Conservation (phyloP, 2,113 vertebrate species). For the Bufo bufo region DNA sequence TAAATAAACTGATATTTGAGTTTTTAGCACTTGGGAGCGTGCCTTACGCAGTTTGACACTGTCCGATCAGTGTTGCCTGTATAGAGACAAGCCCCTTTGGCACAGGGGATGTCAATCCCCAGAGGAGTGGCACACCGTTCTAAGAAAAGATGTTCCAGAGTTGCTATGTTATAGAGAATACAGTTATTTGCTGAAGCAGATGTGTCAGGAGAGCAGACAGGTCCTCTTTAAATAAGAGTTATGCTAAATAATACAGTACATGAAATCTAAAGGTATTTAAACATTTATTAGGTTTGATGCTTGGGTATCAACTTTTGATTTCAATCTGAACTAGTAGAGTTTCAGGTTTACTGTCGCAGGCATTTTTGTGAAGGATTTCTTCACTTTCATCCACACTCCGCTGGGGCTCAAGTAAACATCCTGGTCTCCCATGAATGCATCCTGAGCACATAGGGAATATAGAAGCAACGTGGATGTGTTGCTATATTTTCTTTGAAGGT, state of each 20-base stretch:
- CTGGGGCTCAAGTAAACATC: not conserved
- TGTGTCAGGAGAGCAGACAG: too few relatives aligned
- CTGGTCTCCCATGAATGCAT: conserved; percentile 4
- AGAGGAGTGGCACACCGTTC: too few relatives aligned
- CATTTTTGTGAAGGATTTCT: conserved; percentile 15
- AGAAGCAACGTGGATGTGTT: conserved; percentile 6
- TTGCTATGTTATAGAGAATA: too few relatives aligned
- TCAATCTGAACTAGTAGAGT: not conserved
- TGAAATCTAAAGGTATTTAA: not conserved
- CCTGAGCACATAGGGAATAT: conserved; percentile 6
- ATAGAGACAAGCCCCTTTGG: too few relatives aligned
- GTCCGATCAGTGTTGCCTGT: too few relatives aligned
- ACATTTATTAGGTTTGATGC: not conserved
- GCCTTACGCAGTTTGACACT: too few relatives aligned
- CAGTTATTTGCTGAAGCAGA: too few relatives aligned
- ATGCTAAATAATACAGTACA: not conserved
- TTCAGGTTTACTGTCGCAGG: not conserved
- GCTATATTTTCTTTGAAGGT: conserved; percentile 5
- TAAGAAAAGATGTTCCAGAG: too few relatives aligned
- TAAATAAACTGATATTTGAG: too few relatives aligned
- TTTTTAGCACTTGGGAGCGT: too few relatives aligned
- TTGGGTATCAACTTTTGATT: not conserved
- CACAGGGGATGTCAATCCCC: too few relatives aligned
- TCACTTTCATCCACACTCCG: conserved; percentile 2
- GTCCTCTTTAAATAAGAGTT: not conserved